phyloP scores from a whole-genome alignment of 2,888 invertebrate genomes.

The Philopedon plagiatum region DNA sequence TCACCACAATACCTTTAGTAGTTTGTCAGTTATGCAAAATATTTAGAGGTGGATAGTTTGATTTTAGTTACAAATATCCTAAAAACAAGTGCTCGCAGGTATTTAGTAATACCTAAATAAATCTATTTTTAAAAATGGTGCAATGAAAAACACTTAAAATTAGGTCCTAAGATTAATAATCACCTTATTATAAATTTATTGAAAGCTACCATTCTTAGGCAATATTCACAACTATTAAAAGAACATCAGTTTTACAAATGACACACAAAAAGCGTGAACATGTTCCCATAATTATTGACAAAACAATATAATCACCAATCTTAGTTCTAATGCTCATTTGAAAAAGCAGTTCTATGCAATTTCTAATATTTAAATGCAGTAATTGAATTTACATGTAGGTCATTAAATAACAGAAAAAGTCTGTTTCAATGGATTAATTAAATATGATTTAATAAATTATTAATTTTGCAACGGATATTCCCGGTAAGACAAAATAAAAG shows the following conservation, averaged over 20 bases:
- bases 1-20: no score
- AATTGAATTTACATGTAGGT: background rate
- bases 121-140: no score
- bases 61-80: no score
- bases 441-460: no score
- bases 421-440: no score
- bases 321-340: background rate
- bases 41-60: no score
- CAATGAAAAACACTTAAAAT: no score
- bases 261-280: background rate
- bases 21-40: no score
- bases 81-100: no score
- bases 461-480: no score
- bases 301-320: conserved; percentile 9
- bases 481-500: no score
- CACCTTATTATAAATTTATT: background rate
- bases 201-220: background rate
- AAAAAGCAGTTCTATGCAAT: background rate
- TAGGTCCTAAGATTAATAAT: background rate
- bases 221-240: conserved; percentile 7
- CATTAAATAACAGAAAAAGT: background rate
- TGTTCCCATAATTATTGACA: conserved; percentile 16
- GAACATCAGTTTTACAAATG: background rate
- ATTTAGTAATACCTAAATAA: no score
- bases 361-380: background rate